Percentiles rank a stretch among this genome's conserved stretches.
phyloP scores from a whole-genome alignment of 2,113 vertebrate species.

The Pluvialis apricaria region DNA sequence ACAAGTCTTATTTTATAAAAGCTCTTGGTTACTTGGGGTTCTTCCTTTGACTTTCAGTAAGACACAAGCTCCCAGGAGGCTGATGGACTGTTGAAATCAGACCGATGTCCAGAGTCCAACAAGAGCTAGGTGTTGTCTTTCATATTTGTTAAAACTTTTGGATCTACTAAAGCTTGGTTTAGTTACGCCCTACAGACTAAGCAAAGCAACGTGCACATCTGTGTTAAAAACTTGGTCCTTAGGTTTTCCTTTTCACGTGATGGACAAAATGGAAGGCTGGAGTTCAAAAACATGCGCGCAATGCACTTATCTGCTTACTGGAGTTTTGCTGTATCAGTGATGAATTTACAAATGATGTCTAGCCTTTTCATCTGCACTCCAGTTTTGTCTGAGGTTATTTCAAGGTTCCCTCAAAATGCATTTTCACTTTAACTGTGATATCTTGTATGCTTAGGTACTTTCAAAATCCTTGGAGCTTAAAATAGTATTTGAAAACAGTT shows the following conservation, averaged over 20 bases:
- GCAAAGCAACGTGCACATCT: neutral
- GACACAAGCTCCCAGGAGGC: neutral
- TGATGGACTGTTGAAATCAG: neutral
- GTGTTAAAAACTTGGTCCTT: neutral
- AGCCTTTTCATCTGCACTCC: neutral
- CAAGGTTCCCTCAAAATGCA: neutral
- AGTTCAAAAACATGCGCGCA: rapidly evolving
- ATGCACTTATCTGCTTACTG: neutral
- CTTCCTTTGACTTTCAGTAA: neutral
- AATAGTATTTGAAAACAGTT: neutral
- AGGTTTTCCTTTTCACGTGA: rapidly evolving
- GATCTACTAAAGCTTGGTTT: neutral
- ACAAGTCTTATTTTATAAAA: neutral
- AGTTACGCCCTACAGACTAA: neutral
- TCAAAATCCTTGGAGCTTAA: neutral
- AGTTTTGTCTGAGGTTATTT: neutral
- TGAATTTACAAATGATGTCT: neutral
- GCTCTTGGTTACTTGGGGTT: neutral
- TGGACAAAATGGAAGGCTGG: neutral
- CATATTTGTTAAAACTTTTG: neutral
- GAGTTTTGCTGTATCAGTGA: neutral
- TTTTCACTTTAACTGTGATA: neutral
- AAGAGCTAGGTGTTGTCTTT: neutral
- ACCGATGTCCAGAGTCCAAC: neutral
- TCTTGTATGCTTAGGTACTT: neutral